Evolutionary conservation across 1,140 invertebrate species (phyloP), one percentile per base, ranked within the genome.

Genomic region (Caenorhabditis latens): DNA sequence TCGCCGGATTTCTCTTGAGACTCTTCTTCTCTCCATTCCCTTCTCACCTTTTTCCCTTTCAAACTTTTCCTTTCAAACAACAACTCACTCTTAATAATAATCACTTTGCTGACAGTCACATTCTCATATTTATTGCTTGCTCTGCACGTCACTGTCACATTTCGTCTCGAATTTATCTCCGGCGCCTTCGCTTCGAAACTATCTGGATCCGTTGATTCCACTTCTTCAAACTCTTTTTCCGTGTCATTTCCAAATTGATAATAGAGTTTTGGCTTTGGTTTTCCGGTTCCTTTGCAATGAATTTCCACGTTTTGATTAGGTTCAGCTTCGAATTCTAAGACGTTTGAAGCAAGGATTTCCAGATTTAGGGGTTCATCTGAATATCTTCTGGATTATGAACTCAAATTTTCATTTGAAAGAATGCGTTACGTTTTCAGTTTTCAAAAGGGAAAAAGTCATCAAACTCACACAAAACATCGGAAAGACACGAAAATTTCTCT

Each of bases 61-160:
- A 43, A 19, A 75, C 19, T 75, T 9, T 6, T 43, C n/a, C 4
- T 40, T 75, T 19, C 42, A 75, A 82, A 82, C n/a, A 82, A 82
- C n/a, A 24, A 61, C 83, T 84, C 21, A 84, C 83, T 84, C 48
- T 65, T 84, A 13, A 84, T 65, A 58, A 84, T 84, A 13, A 84
- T 84, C 14, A 63, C 48, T 53, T 84, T 43, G 58, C 58, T 65
- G 21, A 53, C 19, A 0, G 55, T 43, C 9, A 84, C 83, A 58
- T 58, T 84, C 40, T 84, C 83, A 63, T 61, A 84, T 13, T 84
- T 84, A 24, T 84, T 84, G 9, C 46, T 84, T 13, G 83, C 83
- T 21, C 40, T 14, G 24, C 83, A 84, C n/a, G 55, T 61, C 24
- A 84, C 83, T 58, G 83, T 84, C 32, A 63, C 58, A 63, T 84